A percentile compares a stretch with the other conserved stretches of the same genome.
These are phyloP conservation scores for Catocala fraxini DNA, from an alignment of 2,888 invertebrate species.

Conservation along the genomic window DNA sequence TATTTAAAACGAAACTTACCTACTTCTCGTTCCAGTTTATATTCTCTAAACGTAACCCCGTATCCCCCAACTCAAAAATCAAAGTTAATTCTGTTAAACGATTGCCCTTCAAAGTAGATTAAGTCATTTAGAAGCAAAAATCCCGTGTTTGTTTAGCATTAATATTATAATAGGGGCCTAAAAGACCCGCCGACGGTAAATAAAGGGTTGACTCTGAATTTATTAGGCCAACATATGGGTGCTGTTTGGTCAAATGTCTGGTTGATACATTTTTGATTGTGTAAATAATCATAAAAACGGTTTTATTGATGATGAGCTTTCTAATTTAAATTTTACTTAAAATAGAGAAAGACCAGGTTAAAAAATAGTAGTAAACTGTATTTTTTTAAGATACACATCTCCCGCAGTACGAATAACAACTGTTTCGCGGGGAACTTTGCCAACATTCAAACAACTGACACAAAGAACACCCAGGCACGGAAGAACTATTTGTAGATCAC, in stretches of 20 bases:
- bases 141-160: conserved; percentile 85
- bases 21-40: too few species aligned
- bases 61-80: conserved; percentile 36
- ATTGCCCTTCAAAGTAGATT: conserved; percentile 58
- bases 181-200: conserved; percentile 75
- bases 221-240: conserved; percentile 74
- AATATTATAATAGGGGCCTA: conserved; percentile 83
- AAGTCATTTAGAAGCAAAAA: conserved; percentile 79
- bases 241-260: conserved; percentile 66
- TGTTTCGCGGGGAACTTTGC: too few species aligned
- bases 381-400: too few species aligned
- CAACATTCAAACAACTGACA: too few species aligned
- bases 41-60: not conserved
- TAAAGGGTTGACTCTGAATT: conserved; percentile 82
- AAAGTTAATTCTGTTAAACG: conserved; percentile 51
- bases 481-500: too few species aligned
- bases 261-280: conserved; percentile 59
- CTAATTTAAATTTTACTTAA: not conserved
- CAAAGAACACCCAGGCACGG: too few species aligned
- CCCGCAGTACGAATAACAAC: too few species aligned
- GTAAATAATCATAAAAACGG: conserved; percentile 60
- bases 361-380: too few species aligned
- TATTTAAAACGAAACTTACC: too few species aligned
- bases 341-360: too few species aligned
- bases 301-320: not conserved